A percentile compares a stretch with the other conserved stretches of the same genome.
These are phyloP conservation scores for Chirona hameri DNA, from an alignment of 2,888 invertebrate genomes.

Conservation along the genomic window DNA sequence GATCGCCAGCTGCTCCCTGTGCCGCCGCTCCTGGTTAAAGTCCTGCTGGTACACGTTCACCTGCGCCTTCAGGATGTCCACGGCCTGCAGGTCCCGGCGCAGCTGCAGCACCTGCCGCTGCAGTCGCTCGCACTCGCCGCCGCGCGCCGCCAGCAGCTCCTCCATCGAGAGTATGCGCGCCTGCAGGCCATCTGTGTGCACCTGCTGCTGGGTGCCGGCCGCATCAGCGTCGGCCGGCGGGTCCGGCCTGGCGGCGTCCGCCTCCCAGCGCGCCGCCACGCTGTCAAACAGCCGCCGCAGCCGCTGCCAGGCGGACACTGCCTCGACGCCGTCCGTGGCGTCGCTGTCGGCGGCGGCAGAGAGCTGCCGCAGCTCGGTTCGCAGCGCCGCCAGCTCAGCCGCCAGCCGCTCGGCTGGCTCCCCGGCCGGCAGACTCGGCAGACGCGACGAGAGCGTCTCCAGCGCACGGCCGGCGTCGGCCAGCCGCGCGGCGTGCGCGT, in stretches of 20 bases:
- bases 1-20: neutral
- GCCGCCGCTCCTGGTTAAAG: slow-evolving; percentile 22
- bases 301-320: neutral
- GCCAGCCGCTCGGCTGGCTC: neutral
- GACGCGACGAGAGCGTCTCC: neutral
- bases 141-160: slow-evolving; percentile 3
- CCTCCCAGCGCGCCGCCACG: neutral
- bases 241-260: neutral
- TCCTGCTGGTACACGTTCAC: slow-evolving; percentile 26
- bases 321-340: neutral
- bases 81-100: slow-evolving; percentile 2
- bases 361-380: neutral
- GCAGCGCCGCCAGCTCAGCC: neutral
- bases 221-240: neutral
- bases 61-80: slow-evolving; percentile 24
- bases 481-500: neutral
- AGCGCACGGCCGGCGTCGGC: neutral
- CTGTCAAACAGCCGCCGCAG: neutral
- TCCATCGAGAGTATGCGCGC: slow-evolving; percentile 13
- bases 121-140: neutral
- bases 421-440: neutral
- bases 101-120: neutral
- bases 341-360: neutral
- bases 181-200: slow-evolving; percentile 1
- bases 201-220: neutral